Percentiles rank a stretch among this genome's conserved stretches.
phyloP scores from a whole-genome alignment of 2,888 invertebrate genomes.

The Chloroclystis v-ata region DNA sequence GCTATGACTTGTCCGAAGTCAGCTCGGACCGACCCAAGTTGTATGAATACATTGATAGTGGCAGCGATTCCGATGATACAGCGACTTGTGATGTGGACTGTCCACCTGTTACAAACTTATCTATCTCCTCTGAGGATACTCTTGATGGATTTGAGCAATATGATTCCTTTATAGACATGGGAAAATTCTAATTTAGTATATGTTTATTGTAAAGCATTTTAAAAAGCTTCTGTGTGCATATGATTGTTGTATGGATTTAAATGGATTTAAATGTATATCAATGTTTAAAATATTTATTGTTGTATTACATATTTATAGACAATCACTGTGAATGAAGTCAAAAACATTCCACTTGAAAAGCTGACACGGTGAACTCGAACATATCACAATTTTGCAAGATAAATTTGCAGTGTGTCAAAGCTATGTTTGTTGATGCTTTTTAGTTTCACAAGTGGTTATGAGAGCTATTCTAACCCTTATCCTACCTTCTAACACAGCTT shows the following conservation, averaged over 20 bases:
- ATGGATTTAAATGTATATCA: conserved; percentile 36
- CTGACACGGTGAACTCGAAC: background rate
- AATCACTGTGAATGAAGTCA: background rate
- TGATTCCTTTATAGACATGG: conserved; percentile 75
- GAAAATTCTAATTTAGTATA: conserved; percentile 56
- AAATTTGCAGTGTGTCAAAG: background rate
- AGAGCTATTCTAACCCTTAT: conserved; percentile 59
- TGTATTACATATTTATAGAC: background rate
- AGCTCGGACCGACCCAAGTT: conserved; percentile 30
- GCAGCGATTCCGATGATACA: conserved; percentile 63
- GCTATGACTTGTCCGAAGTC: conserved; percentile 36
- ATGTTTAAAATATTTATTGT: conserved; percentile 24
- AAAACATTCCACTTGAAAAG: conserved; percentile 8
- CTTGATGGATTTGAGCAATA: conserved; percentile 68
- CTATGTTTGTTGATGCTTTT: conserved; percentile 11
- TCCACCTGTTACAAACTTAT: conserved; percentile 21
- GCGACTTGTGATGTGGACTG: conserved; percentile 53
- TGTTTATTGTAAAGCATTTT: conserved; percentile 37
- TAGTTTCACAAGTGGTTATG: conserved; percentile 35
- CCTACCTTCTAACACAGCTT: conserved; percentile 60
- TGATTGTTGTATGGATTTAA: conserved; percentile 37
- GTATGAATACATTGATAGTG: conserved; percentile 63
- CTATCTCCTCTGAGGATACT: conserved; percentile 43
- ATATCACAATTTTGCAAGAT: background rate
- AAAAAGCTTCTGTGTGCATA: conserved; percentile 50